These are phyloP conservation scores for Samia ricini DNA, from an alignment of 1,140 invertebrate species.

Conservation along the genomic window DNA sequence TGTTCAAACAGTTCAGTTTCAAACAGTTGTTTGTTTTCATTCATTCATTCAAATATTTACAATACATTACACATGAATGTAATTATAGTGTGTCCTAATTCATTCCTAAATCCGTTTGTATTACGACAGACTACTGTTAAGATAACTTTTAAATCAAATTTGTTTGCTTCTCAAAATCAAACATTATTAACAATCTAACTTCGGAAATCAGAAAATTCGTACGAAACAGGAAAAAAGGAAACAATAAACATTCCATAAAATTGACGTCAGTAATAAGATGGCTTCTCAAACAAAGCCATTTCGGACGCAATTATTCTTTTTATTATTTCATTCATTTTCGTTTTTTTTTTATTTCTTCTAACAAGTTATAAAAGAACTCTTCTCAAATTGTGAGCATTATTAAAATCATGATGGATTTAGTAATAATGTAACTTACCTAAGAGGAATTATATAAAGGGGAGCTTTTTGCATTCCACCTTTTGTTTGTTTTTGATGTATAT, in stretches of 20 bases:
- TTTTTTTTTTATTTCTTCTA: conserved; percentile 36
- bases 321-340: conserved; percentile 34
- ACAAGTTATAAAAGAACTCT: conserved; percentile 24
- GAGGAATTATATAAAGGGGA: conserved; percentile 1
- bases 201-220: not conserved
- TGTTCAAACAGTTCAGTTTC: too few relatives aligned
- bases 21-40: too few relatives aligned
- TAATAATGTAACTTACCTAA: conserved; percentile 14
- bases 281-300: conserved; percentile 37
- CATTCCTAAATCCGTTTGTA: too few relatives aligned
- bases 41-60: too few relatives aligned
- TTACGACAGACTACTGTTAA: too few relatives aligned
- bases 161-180: not conserved
- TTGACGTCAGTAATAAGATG: conserved; percentile 34
- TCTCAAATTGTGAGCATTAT: conserved; percentile 28
- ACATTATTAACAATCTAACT: not conserved
- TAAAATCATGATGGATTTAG: conserved; percentile 29
- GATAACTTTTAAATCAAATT: too few relatives aligned
- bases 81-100: too few relatives aligned
- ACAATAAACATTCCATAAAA: conserved; percentile 3
- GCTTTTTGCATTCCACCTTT: not conserved
- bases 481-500: not conserved
- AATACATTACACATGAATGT: too few relatives aligned
- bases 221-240: not conserved
- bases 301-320: conserved; percentile 41